Evolutionary conservation across 2,888 invertebrate genomes (phyloP).

Genomic region (Dryococelus australis): DNA sequence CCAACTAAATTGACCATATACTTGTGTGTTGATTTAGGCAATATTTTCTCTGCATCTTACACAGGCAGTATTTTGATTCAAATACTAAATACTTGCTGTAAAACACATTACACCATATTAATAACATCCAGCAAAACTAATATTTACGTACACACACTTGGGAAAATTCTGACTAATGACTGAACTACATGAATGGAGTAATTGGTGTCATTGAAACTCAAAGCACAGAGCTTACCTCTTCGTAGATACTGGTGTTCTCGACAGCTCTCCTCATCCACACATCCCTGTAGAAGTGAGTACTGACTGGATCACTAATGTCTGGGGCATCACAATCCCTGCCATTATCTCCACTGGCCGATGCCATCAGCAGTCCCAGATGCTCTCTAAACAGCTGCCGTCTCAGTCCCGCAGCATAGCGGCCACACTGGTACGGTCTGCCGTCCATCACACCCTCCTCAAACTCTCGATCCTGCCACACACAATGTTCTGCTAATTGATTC

Average conservation of each 20-base stretch:
- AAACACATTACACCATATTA: too few relatives aligned
- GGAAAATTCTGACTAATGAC: too few relatives aligned
- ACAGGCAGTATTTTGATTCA: too few relatives aligned
- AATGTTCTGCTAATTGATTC: too few relatives aligned
- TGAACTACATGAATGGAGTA: too few relatives aligned
- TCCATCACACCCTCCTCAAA: conserved; percentile 85
- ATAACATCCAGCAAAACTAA: too few relatives aligned
- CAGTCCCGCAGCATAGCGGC: conserved; percentile 85
- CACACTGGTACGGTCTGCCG: conserved; percentile 80
- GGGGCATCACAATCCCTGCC: conserved; percentile 57
- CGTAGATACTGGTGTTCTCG: conserved; percentile 87
- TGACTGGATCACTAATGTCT: conserved; percentile 81
- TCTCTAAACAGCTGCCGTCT: conserved; percentile 88
- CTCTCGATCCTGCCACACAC: conserved; percentile 71
- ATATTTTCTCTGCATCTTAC: too few relatives aligned
- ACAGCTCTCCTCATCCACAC: conserved; percentile 84
- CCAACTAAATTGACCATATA: too few relatives aligned
- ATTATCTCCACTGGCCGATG: conserved; percentile 58
- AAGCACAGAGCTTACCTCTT: conserved; percentile 65
- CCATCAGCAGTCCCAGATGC: conserved; percentile 78
- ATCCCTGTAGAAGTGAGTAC: conserved; percentile 82
- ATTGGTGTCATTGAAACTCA: too few relatives aligned
- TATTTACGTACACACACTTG: too few relatives aligned
- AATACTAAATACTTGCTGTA: too few relatives aligned
- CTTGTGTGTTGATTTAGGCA: too few relatives aligned